phyloP scores from a whole-genome alignment of 2,888 invertebrate genomes.

The Drosophila mimetica region DNA sequence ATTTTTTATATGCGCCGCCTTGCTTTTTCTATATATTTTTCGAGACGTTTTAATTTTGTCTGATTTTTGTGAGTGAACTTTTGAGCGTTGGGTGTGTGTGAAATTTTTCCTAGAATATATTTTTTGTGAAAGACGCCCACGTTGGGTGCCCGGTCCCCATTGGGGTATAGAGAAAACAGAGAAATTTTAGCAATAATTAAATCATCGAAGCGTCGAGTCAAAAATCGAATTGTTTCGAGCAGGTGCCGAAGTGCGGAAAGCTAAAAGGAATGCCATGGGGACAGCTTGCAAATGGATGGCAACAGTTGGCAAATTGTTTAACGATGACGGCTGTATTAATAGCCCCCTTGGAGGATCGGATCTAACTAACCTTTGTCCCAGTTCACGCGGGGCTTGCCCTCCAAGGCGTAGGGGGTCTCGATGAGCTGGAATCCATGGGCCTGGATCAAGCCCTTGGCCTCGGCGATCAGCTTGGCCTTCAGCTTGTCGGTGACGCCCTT shows the following conservation, averaged over 20 bases:
- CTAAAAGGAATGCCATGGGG: conserved; percentile 36
- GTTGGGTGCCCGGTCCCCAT: conserved; percentile 22
- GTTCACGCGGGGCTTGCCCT: conserved; percentile 91
- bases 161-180: conserved; percentile 40
- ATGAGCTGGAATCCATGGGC: conserved; percentile 88
- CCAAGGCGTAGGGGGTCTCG: conserved; percentile 89
- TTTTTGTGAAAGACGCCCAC: conserved; percentile 59
- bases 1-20: conserved; percentile 8
- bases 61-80: conserved; percentile 19
- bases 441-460: conserved; percentile 88
- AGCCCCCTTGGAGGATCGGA: conserved; percentile 1
- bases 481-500: conserved; percentile 88
- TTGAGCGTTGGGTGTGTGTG: conserved; percentile 17
- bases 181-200: conserved; percentile 69
- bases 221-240: conserved; percentile 77
- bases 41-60: conserved; percentile 40
- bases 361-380: conserved; percentile 89
- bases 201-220: conserved; percentile 67
- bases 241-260: conserved; percentile 60
- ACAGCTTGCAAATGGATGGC: conserved; percentile 58
- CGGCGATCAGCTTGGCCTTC: conserved; percentile 86
- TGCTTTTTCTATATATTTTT: conserved; percentile 9
- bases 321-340: conserved; percentile 33
- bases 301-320: conserved; percentile 64
- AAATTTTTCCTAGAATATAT: conserved; percentile 35